phyloP scores from a whole-genome alignment of 2,797 vertebrate genomes.

The Tokudaia muenninki region DNA sequence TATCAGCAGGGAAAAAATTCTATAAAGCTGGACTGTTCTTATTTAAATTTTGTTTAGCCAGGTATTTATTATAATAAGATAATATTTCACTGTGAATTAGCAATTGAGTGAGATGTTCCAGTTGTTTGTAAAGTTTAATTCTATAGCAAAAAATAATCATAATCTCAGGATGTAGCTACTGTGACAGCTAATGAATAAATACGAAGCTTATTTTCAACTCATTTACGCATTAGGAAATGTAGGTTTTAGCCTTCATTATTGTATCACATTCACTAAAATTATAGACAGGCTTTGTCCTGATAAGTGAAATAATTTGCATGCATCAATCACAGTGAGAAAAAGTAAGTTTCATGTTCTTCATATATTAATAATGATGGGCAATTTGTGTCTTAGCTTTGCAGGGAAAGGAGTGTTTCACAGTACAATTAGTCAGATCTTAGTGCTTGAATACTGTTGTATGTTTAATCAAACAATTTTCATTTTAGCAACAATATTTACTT shows the following conservation, averaged over 20 bases:
- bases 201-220: slow-evolving; percentile 68
- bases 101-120: slow-evolving; percentile 66
- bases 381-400: slow-evolving; percentile 54
- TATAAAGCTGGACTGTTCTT: slow-evolving; percentile 55
- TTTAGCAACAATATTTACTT: slow-evolving; percentile 57
- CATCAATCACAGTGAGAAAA: slow-evolving; percentile 2
- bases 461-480: slow-evolving; percentile 58
- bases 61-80: slow-evolving; percentile 75
- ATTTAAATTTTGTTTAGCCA: slow-evolving; percentile 74
- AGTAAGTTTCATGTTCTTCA: not conserved
- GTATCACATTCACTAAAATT: slow-evolving; percentile 71
- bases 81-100: slow-evolving; percentile 71
- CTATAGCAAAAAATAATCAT: not conserved
- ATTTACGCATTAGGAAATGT: slow-evolving; percentile 66
- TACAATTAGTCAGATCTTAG: slow-evolving; percentile 16
- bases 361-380: slow-evolving; percentile 48
- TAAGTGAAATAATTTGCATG: slow-evolving; percentile 69
- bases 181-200: slow-evolving; percentile 78
- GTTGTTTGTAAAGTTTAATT: slow-evolving; percentile 68
- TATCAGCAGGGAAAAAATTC: slow-evolving; percentile 53
- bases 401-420: slow-evolving; percentile 21
- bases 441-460: slow-evolving; percentile 10
- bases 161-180: slow-evolving; percentile 60
- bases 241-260: slow-evolving; percentile 74
- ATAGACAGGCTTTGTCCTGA: slow-evolving; percentile 49